Conservation (phyloP, 2,888 invertebrate species). For the Eupsilia transversa region DNA sequence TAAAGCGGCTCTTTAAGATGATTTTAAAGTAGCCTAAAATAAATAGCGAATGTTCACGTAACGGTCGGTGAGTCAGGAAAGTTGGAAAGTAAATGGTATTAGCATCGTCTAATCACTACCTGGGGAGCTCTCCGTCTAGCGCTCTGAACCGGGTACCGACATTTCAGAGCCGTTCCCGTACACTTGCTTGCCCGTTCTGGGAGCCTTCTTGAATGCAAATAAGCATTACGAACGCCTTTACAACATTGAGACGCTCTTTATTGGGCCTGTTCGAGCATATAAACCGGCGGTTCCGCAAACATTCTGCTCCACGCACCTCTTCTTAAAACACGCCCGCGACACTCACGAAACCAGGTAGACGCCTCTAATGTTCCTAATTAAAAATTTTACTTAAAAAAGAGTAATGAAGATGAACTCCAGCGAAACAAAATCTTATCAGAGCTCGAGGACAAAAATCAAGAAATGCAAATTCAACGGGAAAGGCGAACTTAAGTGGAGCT, state of each 20-base stretch:
- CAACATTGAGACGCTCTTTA: slow-evolving; percentile 88
- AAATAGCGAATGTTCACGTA: slow-evolving; percentile 86
- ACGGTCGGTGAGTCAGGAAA: slow-evolving; percentile 88
- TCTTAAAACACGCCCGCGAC: slow-evolving; percentile 65
- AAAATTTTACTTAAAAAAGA: slow-evolving; percentile 67
- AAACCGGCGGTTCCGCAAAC: slow-evolving; percentile 82
- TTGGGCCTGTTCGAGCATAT: slow-evolving; percentile 85
- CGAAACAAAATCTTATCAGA: slow-evolving; percentile 80
- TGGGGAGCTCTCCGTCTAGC: slow-evolving; percentile 86
- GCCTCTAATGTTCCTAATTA: slow-evolving; percentile 66
- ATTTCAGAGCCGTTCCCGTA: slow-evolving; percentile 82
- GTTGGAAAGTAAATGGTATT: slow-evolving; percentile 90
- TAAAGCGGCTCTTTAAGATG: slow-evolving; percentile 80
- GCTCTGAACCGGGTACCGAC: slow-evolving; percentile 78
- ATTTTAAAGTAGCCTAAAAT: slow-evolving; percentile 86
- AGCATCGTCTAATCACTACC: slow-evolving; percentile 90
- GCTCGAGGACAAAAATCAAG: slow-evolving; percentile 82
- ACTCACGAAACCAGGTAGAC: slow-evolving; percentile 59
- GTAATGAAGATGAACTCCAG: slow-evolving; percentile 73
- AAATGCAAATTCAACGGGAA: slow-evolving; percentile 87
- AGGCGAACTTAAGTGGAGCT: slow-evolving; percentile 86
- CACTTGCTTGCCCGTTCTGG: slow-evolving; percentile 85
- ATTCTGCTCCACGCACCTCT: slow-evolving; percentile 76
- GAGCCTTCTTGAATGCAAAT: slow-evolving; percentile 89
- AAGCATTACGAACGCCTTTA: slow-evolving; percentile 89